Evolutionary conservation across 2,113 vertebrate genomes (phyloP), one percentile per base, ranked within the genome.

Genomic region (Columba janthina): DNA sequence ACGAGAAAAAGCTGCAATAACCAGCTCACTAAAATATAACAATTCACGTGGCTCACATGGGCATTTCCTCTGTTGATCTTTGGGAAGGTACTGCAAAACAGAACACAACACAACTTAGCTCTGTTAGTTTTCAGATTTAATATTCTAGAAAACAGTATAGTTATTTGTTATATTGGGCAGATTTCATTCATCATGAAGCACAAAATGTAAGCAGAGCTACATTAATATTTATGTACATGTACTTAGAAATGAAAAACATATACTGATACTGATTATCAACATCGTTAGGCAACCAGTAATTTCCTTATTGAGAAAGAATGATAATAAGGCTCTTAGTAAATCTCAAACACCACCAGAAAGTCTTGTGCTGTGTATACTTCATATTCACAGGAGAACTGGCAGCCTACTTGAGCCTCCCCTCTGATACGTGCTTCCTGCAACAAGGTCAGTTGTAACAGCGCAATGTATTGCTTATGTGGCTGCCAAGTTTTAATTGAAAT

Each of bases 401-500:
- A 94, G 61, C 40, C 56, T 89, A 87, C 69, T 90, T 94, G 78
- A 85, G 75, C 72, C 87, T 89, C 10, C 28, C 11, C 13, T 83
- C 34, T 13, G 21, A 24, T 32, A n/a, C 38, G 60, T 64, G 58
- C 46, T 97, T 97, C 88, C 83, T 86, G 76, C 73, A 97, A 85
- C 95, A 97, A 98, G 97, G 97, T 98, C 98, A 98, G 64, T 95
- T 80, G 75, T 64, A 94, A 90, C 58, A 81, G 54, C n/a, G 66
- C 85, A 93, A 89, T 72, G 66, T 95, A 96, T 95, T 97, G 92
- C 94, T 96, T 79, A 81, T 70, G 50, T 74, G 95, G 77, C 97
- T 97, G 96, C 97, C 98, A 98, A 95, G 70, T 97, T 98, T 98
- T 98, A 99, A 98, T 98, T 98, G 98, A 99, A 99, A 98, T 97